Conservation (phyloP, 2,888 invertebrate species). For the Micropterix aruncella region DNA sequence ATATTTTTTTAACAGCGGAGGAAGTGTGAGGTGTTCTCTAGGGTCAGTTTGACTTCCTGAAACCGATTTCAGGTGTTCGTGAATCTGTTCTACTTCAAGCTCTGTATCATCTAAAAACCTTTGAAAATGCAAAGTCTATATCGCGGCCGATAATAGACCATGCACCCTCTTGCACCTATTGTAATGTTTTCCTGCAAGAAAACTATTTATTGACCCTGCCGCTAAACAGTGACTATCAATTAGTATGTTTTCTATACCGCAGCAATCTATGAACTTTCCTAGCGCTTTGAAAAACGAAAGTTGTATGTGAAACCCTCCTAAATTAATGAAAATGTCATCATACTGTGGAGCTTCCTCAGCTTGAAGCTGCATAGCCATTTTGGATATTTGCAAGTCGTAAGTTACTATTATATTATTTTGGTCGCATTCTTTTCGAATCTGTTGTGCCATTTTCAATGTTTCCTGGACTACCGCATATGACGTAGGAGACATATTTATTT, state of each 20-base stretch:
- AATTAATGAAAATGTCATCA: constrained; percentile 16
- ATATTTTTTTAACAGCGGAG: constrained; percentile 10
- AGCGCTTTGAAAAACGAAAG: constrained; percentile 18
- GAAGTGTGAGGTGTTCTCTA: not conserved
- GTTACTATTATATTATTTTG: constrained; percentile 15
- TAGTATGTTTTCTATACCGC: constrained; percentile 17
- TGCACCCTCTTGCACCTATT: constrained; percentile 19
- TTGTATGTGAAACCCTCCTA: constrained; percentile 16
- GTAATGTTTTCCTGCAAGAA: constrained; percentile 18
- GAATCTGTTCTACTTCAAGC: constrained; percentile 8
- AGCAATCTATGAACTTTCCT: constrained; percentile 17
- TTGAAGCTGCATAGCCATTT: constrained; percentile 16
- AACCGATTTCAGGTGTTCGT: constrained; percentile 11
- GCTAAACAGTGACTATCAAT: constrained; percentile 17
- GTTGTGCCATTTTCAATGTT: constrained; percentile 13
- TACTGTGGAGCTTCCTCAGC: constrained; percentile 13
- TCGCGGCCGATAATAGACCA: constrained; percentile 14
- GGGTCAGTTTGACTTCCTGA: constrained; percentile 12
- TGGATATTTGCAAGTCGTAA: constrained; percentile 18
- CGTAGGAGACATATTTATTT: constrained; percentile 17
- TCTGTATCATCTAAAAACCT: constrained; percentile 13
- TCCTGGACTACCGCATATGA: constrained; percentile 15
- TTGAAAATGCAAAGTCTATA: constrained; percentile 17
- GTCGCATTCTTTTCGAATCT: constrained; percentile 15
- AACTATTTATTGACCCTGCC: constrained; percentile 16